phyloP scores from a whole-genome alignment of 2,113 vertebrate species.

The Podocnemis expansa region DNA sequence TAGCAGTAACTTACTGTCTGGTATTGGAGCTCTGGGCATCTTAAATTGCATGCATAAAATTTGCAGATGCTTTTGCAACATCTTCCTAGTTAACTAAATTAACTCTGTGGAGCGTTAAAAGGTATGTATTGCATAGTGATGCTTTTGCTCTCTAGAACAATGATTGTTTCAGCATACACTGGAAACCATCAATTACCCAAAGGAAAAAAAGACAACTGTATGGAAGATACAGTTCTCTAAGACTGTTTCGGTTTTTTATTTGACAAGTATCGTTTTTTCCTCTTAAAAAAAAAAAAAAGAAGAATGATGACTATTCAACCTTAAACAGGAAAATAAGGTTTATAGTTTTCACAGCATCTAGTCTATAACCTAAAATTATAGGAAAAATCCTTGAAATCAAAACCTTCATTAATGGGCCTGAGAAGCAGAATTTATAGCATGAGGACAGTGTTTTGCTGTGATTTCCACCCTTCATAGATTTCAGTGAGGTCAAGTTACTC shows the following conservation, averaged over 20 bases:
- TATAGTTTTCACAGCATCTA: neutral
- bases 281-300: neutral
- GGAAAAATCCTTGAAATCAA: neutral
- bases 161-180: neutral
- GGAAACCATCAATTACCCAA: neutral
- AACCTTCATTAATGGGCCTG: neutral
- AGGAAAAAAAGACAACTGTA: neutral
- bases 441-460: neutral
- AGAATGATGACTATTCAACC: neutral
- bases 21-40: neutral
- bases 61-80: neutral
- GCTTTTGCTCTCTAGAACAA: neutral
- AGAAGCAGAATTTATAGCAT: neutral
- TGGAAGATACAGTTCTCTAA: neutral
- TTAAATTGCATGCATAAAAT: neutral
- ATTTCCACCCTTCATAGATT: neutral
- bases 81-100: neutral
- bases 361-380: neutral
- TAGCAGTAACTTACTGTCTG: neutral
- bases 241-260: neutral
- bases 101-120: conserved; percentile 6
- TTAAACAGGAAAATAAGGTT: neutral
- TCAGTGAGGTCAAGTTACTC: neutral
- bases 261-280: neutral
- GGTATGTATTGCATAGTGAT: neutral